Base-by-base conservation (phyloP, 2,888 invertebrate species). In the Drosophila maculinotata region DNA sequence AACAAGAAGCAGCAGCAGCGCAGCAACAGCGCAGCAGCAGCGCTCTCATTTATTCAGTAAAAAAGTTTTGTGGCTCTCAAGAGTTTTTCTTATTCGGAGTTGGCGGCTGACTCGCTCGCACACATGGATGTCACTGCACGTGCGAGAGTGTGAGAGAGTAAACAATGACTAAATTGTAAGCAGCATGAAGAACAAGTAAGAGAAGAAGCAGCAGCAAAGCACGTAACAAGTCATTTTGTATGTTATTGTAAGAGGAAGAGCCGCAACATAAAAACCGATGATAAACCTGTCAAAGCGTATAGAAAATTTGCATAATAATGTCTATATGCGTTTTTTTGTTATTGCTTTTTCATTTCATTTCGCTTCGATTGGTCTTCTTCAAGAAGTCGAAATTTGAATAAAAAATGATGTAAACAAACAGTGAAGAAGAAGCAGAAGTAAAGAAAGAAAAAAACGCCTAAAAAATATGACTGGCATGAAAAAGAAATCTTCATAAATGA, bases 231-330 rank as follows among this genome's bases (percentile, higher is more conserved):
- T 74, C 79, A 71, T 70, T 85, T 82, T 45, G 12, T 10, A 9
- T 23, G 17, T 23, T 76, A 56, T 58, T 59, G 59, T 14, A 53
- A 44, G 58, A 45, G 42, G 26, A 47, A 49, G 52, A 51, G 49
- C 12, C 39, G 54, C 36, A 48, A 39, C 31, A 60, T 53, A 69
- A 67, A 53, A 57, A 69, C 66, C 54, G 67, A 75, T 79, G 69
- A 79, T 84, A 82, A 82, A 82, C 85, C 87, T 80, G 81, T 87
- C 84, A 74, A 58, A 64, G 69, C 56, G 75, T 57, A 72, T 52
- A 64, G 41, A 58, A 65, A 62, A 87, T 82, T 87, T 81, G 70
- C 87, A 87, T 82, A 75, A 82, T 84, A 85, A 81, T 80, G 58
- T 51, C 52, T 58, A 48, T 54, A 76, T 73, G 47, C 60, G 36